Percentiles rank a stretch among this genome's conserved stretches.
Conservation (phyloP, 2,797 vertebrate genomes). For the Cossypha polioptera region DNA sequence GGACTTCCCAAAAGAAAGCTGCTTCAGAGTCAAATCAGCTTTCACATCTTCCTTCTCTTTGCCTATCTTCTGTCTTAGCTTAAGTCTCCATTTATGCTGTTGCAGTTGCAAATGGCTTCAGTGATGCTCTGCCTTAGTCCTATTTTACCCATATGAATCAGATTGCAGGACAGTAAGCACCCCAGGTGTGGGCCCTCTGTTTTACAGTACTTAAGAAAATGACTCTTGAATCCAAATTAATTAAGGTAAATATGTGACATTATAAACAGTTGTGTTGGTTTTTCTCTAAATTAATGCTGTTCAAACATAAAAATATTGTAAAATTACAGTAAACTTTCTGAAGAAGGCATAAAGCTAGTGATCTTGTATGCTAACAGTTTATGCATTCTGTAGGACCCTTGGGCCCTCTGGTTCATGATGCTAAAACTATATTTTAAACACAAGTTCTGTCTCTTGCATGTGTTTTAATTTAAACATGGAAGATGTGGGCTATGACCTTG, state of each 20-base stretch:
- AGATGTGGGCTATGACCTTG: background rate
- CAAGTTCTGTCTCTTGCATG: background rate
- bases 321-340: background rate
- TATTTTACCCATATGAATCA: background rate
- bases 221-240: background rate
- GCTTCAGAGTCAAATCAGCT: background rate
- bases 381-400: background rate
- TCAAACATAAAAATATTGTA: background rate
- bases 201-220: background rate
- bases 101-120: background rate
- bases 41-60: background rate
- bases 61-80: background rate
- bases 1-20: background rate
- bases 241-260: background rate
- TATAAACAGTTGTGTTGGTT: background rate
- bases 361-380: background rate
- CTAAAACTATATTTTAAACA: background rate
- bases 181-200: background rate
- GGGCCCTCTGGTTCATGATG: background rate
- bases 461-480: constrained; percentile 27
- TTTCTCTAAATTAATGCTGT: background rate
- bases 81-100: background rate
- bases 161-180: background rate
- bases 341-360: background rate
- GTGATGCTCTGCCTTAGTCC: fast-evolving